A percentile compares a stretch with the other conserved stretches of the same genome.
Evolutionary conservation across 2,888 invertebrate genomes (phyloP).

Genomic region (Eupithecia inturbata): DNA sequence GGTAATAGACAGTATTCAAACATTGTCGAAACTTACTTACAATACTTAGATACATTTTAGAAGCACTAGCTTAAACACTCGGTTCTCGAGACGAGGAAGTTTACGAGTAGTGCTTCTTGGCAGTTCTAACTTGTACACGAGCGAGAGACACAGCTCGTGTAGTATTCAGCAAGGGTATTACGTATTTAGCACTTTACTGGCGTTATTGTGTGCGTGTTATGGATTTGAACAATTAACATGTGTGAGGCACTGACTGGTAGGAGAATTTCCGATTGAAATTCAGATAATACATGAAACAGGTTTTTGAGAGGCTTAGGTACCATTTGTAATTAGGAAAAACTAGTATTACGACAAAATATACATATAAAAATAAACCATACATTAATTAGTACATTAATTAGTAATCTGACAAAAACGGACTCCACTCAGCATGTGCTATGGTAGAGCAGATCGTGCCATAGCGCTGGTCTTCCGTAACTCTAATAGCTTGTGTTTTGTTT

Average conservation of each 20-base stretch:
- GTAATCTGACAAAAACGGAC: too few relatives aligned
- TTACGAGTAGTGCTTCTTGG: slow-evolving; percentile 57
- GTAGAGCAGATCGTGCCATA: too few relatives aligned
- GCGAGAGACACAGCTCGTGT: slow-evolving; percentile 29
- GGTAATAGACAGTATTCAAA: neutral
- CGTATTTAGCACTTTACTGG: neutral
- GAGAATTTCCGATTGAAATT: neutral
- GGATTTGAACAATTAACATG: neutral
- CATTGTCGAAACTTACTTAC: neutral
- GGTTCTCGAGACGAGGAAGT: slow-evolving; percentile 55
- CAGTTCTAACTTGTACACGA: slow-evolving; percentile 61
- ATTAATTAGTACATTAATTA: too few relatives aligned
- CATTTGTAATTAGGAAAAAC: neutral
- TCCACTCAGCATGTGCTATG: too few relatives aligned
- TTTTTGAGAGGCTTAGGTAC: neutral
- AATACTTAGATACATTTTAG: neutral
- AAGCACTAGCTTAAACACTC: neutral
- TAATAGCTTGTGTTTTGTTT: neutral
- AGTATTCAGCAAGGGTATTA: neutral
- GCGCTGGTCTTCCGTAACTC: too few relatives aligned
- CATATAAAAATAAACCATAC: too few relatives aligned
- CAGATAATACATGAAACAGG: too few relatives aligned
- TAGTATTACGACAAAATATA: too few relatives aligned
- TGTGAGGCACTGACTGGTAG: neutral
- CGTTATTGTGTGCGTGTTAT: neutral